Evolutionary conservation across 2,888 invertebrate genomes (phyloP), one percentile per base, ranked within the genome.

Genomic region (Pseudolycoriella hygida): DNA sequence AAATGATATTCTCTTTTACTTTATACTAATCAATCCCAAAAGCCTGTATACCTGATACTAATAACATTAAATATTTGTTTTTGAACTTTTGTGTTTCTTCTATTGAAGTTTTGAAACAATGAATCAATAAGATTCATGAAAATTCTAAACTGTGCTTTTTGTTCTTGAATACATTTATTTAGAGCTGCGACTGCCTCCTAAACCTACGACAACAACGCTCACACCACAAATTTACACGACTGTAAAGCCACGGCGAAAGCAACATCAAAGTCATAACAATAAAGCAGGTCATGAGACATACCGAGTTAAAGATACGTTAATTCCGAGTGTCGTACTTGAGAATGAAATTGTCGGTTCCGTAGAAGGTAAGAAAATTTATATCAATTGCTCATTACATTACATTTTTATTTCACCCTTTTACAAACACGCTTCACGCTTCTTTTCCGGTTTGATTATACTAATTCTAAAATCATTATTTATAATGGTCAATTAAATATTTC

Each of bases 141-240:
- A 34, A 34, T 34, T 34, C 12, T 34, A 25, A 25, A 25, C 25
- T 25, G 8, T 8, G 25, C 8, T 34, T 4, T 34, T 14, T 14
- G 34, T 34, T 34, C 12, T 34, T 12, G 15, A 14, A 31, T 12
- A 14, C 40, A 30, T 18, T n/a, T 17, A 30, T 17, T 19, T 57
- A 65, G 64, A 65, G 54, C 57, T 64, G 52, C 60, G 61, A 48
- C 55, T 64, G 53, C 61, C 61, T 46, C 61, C 64, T 48, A 63
- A 62, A 52, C 60, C 63, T 48, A 61, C 63, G 51, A 63, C 63
- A 47, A 44, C 44, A 25, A 64, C 62, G 15, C 53, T 60, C 50
- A 56, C 58, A 50, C 60, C 62, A 48, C 55, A 58, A 50, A 50
- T 59, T 41, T 56, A 58, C 49, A 62, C 63, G 44, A 52, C 56